Percentiles rank a stretch among this genome's conserved stretches.
Conservation (phyloP, 1,140 invertebrate species). For the Sarcophaga bullata region DNA sequence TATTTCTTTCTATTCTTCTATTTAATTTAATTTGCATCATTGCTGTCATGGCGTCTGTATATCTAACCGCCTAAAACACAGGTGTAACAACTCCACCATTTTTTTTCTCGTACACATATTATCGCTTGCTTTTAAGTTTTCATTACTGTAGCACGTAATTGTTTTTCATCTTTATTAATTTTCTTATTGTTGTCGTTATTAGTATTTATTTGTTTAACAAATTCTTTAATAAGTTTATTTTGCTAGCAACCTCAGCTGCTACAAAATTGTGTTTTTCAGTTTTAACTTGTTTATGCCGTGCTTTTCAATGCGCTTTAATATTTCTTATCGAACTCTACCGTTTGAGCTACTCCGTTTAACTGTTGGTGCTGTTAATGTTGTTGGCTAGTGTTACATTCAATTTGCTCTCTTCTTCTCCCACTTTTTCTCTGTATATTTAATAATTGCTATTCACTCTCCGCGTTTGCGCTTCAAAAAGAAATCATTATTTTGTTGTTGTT, state of each 20-base stretch:
- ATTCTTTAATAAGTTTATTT: not conserved
- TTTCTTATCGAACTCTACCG: slow-evolving; percentile 10
- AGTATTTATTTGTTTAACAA: not conserved
- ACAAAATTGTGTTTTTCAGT: not conserved
- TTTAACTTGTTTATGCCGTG: not conserved
- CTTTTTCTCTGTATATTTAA: not conserved
- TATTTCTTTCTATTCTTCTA: no score
- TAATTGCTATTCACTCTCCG: not conserved
- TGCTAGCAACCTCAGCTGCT: not conserved
- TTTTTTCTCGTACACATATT: not conserved
- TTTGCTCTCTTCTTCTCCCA: not conserved
- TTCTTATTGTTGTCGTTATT: not conserved
- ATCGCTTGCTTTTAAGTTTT: not conserved
- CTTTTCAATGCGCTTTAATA: slow-evolving; percentile 2
- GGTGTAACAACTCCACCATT: not conserved
- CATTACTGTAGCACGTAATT: no score
- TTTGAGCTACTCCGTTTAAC: slow-evolving; percentile 9
- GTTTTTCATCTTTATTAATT: not conserved
- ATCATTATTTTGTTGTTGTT: not conserved
- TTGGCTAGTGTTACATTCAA: not conserved
- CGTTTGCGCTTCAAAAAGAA: not conserved
- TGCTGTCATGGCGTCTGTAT: not conserved
- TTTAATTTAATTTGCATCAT: no score
- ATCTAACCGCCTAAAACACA: not conserved
- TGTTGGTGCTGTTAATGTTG: not conserved